These are phyloP conservation scores for Sialis fuliginosa DNA, from an alignment of 2,888 invertebrate genomes.

Conservation along the genomic window DNA sequence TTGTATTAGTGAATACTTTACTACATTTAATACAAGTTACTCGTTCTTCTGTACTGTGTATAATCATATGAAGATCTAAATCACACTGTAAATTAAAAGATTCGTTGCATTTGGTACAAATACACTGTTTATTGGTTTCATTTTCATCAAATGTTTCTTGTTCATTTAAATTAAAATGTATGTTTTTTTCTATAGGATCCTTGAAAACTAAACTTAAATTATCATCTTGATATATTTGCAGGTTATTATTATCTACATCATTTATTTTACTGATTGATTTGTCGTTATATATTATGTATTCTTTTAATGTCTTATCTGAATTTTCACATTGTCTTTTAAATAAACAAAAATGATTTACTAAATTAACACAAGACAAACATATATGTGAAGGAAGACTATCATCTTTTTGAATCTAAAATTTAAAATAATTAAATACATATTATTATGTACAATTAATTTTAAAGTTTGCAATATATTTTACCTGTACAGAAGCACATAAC, in stretches of 20 bases:
- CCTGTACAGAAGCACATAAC: constrained; percentile 17
- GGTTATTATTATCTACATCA: not conserved
- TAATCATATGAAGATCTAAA: constrained; percentile 16
- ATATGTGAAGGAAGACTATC: constrained; percentile 16
- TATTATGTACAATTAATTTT: not conserved
- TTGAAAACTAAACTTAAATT: not conserved
- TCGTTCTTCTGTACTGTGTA: constrained; percentile 12
- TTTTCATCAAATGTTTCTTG: not conserved
- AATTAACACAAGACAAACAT: constrained; percentile 15
- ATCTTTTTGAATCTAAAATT: constrained; percentile 14
- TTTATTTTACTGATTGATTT: not conserved
- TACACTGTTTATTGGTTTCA: not conserved
- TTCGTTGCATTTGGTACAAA: constrained; percentile 1
- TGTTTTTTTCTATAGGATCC: not conserved
- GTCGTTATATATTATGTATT: not conserved
- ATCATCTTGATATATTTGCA: not conserved
- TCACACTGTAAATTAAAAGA: constrained; percentile 16
- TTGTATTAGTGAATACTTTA: constrained; percentile 17
- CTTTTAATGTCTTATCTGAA: constrained; percentile 13
- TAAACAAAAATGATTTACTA: constrained; percentile 14
- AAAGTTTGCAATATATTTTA: constrained; percentile 8
- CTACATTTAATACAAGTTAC: constrained; percentile 16
- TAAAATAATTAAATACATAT: not conserved
- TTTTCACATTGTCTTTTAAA: constrained; percentile 18
- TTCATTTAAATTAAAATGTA: not conserved